Conservation (phyloP, 1,140 invertebrate species). For the Hirudo medicinalis region DNA sequence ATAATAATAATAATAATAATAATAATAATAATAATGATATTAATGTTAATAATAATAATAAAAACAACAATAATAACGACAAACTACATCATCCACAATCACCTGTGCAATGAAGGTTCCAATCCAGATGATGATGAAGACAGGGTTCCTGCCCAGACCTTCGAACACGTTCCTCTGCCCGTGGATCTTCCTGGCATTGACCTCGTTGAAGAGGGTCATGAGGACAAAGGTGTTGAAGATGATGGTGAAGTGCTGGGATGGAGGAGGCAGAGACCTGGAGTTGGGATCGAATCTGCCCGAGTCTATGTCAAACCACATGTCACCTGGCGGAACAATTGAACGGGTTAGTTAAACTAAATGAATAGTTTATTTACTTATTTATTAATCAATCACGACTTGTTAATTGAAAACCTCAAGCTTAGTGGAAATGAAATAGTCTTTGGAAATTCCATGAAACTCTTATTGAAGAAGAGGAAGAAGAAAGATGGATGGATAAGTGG, state of each 20-base stretch:
- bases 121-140: conserved; percentile 93
- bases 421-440: too few species aligned
- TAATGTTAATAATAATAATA: not conserved
- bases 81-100: not conserved
- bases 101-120: conserved; percentile 78
- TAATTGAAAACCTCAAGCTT: too few species aligned
- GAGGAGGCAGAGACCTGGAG: conserved; percentile 39
- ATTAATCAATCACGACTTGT: too few species aligned
- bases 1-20: too few species aligned
- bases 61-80: not conserved
- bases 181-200: conserved; percentile 96
- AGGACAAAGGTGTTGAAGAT: conserved; percentile 98
- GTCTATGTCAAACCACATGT: conserved; percentile 76
- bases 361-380: too few species aligned
- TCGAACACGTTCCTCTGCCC: conserved; percentile 89
- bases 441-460: too few species aligned
- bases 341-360: too few species aligned
- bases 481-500: too few species aligned
- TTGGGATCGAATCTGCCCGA: conserved; percentile 49
- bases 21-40: too few species aligned
- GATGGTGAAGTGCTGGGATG: conserved; percentile 88
- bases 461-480: too few species aligned
- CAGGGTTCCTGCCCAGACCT: conserved; percentile 79
- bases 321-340: conserved; percentile 30
- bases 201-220: conserved; percentile 99